Evolutionary conservation across 2,888 invertebrate genomes (phyloP).

Genomic region (Ophion ellenae): DNA sequence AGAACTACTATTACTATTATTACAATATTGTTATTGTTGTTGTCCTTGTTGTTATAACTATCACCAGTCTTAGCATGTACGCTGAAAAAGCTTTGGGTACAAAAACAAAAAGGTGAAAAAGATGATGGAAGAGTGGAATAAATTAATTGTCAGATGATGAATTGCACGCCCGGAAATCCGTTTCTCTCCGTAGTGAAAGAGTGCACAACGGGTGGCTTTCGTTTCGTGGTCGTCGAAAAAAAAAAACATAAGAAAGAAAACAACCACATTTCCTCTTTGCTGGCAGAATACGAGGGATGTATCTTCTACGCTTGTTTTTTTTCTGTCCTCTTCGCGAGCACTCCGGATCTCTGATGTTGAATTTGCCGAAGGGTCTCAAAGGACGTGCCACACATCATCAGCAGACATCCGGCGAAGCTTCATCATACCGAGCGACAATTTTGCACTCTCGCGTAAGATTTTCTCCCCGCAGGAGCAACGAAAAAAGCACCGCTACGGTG

Average conservation of each 20-base stretch:
- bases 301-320: slow-evolving; percentile 62
- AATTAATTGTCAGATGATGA: slow-evolving; percentile 81
- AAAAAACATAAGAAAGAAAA: slow-evolving; percentile 72
- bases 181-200: neutral
- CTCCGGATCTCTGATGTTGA: slow-evolving; percentile 44
- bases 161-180: slow-evolving; percentile 69
- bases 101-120: slow-evolving; percentile 7
- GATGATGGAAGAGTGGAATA: slow-evolving; percentile 71
- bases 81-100: neutral
- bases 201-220: slow-evolving; percentile 10
- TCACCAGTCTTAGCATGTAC: neutral
- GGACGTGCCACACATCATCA: slow-evolving; percentile 11
- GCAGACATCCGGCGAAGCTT: slow-evolving; percentile 7
- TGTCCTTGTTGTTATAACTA: neutral
- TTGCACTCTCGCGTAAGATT: neutral
- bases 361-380: slow-evolving; percentile 51
- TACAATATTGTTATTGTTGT: neutral
- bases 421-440: neutral
- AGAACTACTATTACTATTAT: neutral
- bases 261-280: slow-evolving; percentile 58
- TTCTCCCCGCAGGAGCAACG: neutral
- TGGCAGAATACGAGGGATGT: slow-evolving; percentile 78
- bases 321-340: slow-evolving; percentile 15
- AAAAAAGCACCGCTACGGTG: neutral
- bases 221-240: neutral